Base-by-base conservation (phyloP, 2,113 vertebrate genomes). In the Rutilus rutilus region DNA sequence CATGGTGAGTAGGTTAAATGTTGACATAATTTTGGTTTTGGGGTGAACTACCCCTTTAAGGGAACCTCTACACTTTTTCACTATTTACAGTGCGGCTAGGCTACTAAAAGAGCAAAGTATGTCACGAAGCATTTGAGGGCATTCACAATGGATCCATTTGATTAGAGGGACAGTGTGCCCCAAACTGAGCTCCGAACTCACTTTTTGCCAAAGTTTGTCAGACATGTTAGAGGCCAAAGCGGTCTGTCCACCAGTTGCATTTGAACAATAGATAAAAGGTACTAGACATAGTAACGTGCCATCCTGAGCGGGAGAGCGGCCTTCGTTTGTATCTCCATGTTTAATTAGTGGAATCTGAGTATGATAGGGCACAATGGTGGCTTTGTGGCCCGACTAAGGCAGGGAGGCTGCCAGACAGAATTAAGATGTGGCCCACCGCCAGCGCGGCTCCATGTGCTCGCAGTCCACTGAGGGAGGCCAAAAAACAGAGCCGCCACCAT, bases 311-410 rank as follows among this genome's bases (percentile, higher is more conserved):
- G 86, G 85, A 86, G 71, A 83, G 84, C 23, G 25, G 90, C 74
- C 57, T 91, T 90, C 78, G 91, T 94, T 77, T 95, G 94, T 92
- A 94, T 91, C 94, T 93, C 91, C 86, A 89, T 95, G 93, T 95
- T 95, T 95, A 93, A 97, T 93, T 96, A 95, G 95, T 92, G 88
- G 91, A 91, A 93, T 94, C 94, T 94, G 92, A 89, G 92, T 93
- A 94, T 81, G 90, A 86, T 62, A 6, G 60, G 87, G 89, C 93
- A 98, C 96, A 99, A 97, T 95, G 94, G 93, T 91, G 91, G 93
- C 94, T 97, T 97, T 98, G 96, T 97, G 95, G 94, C 89, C 91
- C 88, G 88, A 91, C 88, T 92, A 90, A 91, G 91, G 94, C 86
- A 90, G 91, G 80, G 90, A 78, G 75, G 87, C 90, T 91, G 95